These are phyloP conservation scores for Danionella dracula DNA, from an alignment of 2,797 vertebrate genomes.

Conservation along the genomic window DNA sequence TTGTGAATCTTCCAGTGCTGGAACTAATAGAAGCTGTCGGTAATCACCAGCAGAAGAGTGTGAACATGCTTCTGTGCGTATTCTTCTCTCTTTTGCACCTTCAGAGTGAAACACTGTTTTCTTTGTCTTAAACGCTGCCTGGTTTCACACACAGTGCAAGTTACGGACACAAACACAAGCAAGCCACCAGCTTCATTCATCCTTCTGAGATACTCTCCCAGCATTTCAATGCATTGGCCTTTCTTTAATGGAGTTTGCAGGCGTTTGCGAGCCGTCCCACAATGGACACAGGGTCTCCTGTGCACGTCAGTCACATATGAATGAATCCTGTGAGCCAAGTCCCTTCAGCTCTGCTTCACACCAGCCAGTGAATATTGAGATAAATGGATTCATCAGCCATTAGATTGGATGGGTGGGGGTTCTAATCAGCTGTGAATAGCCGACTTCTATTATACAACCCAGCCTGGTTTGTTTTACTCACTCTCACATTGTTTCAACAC, in stretches of 20 bases:
- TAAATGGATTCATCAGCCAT: slow-evolving; percentile 44
- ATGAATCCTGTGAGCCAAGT: slow-evolving; percentile 46
- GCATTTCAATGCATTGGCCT: slow-evolving; percentile 57
- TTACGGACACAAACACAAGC: slow-evolving; percentile 54
- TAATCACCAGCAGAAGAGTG: slow-evolving; percentile 6
- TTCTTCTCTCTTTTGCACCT: slow-evolving; percentile 50
- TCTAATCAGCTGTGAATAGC: slow-evolving; percentile 20
- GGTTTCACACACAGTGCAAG: slow-evolving; percentile 43
- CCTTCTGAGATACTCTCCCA: slow-evolving; percentile 46
- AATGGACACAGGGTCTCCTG: slow-evolving; percentile 52
- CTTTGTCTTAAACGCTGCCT: slow-evolving; percentile 53
- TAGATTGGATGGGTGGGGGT: slow-evolving; percentile 18
- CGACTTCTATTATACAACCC: slow-evolving; percentile 8
- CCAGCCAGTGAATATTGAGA: slow-evolving; percentile 41
- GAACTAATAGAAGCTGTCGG: not conserved
- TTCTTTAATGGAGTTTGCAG: slow-evolving; percentile 56
- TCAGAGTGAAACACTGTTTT: slow-evolving; percentile 54
- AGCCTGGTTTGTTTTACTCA: not conserved
- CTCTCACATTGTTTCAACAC: too few species aligned
- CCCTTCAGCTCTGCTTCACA: slow-evolving; percentile 44
- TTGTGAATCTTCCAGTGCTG: not conserved
- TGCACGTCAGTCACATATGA: slow-evolving; percentile 59
- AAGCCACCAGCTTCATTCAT: slow-evolving; percentile 52
- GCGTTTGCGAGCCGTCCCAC: slow-evolving; percentile 48
- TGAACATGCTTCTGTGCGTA: slow-evolving; percentile 44